Evolutionary conservation across 2,797 vertebrate genomes (phyloP).

Genomic region (Sparus aurata): DNA sequence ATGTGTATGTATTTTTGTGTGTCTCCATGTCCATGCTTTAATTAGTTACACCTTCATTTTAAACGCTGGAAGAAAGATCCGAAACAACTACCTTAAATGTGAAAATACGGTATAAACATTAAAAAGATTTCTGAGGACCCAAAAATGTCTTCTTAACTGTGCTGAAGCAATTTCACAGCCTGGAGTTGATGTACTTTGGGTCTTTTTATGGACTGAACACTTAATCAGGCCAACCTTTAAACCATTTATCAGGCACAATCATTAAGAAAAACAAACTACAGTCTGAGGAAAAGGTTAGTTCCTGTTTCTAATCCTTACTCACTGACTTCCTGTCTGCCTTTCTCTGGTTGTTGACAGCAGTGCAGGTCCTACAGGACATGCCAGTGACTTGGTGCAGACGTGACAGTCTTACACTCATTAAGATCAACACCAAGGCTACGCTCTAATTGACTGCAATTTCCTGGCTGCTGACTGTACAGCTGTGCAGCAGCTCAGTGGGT

Average conservation of each 20-base stretch:
- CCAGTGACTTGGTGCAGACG: background rate
- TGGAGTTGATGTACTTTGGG: background rate
- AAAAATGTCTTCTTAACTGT: background rate
- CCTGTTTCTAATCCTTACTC: background rate
- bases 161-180: background rate
- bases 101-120: too few relatives aligned
- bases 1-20: too few relatives aligned
- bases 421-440: slow-evolving; percentile 10
- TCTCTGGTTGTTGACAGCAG: slow-evolving; percentile 21
- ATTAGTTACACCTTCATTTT: too few relatives aligned
- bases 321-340: slow-evolving; percentile 25
- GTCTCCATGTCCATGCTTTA: too few relatives aligned
- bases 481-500: slow-evolving; percentile 28
- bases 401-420: slow-evolving; percentile 33
- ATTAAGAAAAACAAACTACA: too few relatives aligned
- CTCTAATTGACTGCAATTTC: slow-evolving; percentile 49
- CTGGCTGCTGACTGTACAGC: slow-evolving; percentile 13
- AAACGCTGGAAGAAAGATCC: too few relatives aligned
- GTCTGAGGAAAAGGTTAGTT: background rate
- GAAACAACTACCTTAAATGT: too few relatives aligned
- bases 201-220: background rate
- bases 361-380: slow-evolving; percentile 9
- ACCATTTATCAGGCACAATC: background rate
- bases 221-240: background rate
- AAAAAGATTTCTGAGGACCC: background rate